Evolutionary conservation across 2,888 invertebrate genomes (phyloP).

Genomic region (Agonum fuliginosum): DNA sequence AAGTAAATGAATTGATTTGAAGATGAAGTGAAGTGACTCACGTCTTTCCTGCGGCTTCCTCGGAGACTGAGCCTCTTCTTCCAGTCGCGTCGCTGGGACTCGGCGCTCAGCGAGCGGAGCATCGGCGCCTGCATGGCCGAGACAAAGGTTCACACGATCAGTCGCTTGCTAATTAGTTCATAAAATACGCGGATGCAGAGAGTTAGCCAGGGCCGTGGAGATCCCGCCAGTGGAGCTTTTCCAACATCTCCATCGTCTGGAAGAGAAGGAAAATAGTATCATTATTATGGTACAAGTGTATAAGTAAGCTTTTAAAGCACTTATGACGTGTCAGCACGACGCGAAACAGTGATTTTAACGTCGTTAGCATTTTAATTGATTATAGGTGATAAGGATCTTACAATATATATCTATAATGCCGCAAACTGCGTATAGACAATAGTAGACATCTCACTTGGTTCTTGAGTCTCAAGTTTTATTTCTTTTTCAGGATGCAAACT

Average conservation of each 20-base stretch:
- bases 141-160: neutral
- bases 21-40: too few species aligned
- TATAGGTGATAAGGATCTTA: too few species aligned
- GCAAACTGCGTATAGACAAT: too few species aligned
- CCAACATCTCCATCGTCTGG: constrained; percentile 47
- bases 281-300: neutral
- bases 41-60: constrained; percentile 80
- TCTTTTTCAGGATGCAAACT: too few species aligned
- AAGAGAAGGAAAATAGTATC: neutral
- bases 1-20: too few species aligned
- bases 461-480: too few species aligned
- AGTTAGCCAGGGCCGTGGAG: constrained; percentile 47
- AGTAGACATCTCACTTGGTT: too few species aligned
- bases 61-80: constrained; percentile 83
- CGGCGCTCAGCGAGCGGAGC: constrained; percentile 81
- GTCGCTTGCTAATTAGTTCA: neutral
- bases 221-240: constrained; percentile 35
- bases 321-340: too few species aligned
- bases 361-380: too few species aligned
- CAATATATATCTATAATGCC: too few species aligned
- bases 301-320: too few species aligned
- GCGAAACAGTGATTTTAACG: too few species aligned
- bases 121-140: constrained; percentile 71
- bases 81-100: constrained; percentile 82
- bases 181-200: neutral